Conservation (phyloP, 1,140 invertebrate genomes). For the Zaprionus taronus region DNA sequence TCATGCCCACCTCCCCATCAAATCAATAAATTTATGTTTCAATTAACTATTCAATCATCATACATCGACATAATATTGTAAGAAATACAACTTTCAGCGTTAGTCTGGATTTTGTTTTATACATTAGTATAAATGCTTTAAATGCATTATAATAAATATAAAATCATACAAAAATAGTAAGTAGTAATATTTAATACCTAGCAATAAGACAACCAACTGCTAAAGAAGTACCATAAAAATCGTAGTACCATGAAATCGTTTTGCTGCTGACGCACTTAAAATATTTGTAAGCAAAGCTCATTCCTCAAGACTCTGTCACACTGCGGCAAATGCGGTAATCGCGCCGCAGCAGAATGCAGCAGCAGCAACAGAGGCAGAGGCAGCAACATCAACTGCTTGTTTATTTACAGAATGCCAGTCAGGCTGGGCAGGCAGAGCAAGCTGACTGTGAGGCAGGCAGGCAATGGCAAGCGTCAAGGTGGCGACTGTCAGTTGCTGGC, state of each 20-base stretch:
- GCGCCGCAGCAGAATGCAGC: conserved; percentile 41
- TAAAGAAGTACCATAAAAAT: neutral
- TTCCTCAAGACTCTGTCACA: neutral
- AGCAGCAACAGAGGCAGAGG: neutral
- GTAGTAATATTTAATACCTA: no score
- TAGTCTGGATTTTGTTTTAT: no score
- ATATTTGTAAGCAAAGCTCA: conserved; percentile 1
- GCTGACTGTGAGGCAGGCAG: conserved; percentile 35
- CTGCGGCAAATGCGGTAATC: conserved; percentile 48
- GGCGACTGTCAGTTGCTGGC: conserved; percentile 68
- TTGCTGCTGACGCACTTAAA: neutral
- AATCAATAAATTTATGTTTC: no score
- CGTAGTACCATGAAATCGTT: no score
- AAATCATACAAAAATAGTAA: no score
- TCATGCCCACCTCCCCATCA: fast-evolving
- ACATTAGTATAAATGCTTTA: no score
- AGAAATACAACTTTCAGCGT: no score
- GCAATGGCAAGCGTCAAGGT: conserved; percentile 65
- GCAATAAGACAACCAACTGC: neutral
- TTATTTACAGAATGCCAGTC: conserved; percentile 54
- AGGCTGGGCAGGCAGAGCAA: neutral
- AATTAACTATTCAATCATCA: no score
- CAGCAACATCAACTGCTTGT: conserved; percentile 37
- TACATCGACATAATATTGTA: no score
- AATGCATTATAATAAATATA: no score